Percentiles rank a stretch among this genome's conserved stretches.
These are phyloP conservation scores for Eonycteris spelaea DNA, from an alignment of 2,113 vertebrate genomes.

Conservation along the genomic window DNA sequence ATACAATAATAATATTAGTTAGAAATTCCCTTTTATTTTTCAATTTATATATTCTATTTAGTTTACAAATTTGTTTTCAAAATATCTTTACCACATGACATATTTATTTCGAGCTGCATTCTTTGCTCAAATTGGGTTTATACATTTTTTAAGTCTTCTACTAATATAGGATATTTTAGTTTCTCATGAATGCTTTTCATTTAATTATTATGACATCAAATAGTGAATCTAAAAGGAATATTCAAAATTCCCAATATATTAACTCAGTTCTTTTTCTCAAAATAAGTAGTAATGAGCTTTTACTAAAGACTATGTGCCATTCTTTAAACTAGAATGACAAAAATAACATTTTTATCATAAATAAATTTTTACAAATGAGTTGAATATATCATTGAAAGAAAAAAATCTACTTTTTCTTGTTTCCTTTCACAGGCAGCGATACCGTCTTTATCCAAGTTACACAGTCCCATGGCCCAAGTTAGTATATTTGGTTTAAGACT, in stretches of 20 bases:
- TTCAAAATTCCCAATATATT: slow-evolving; percentile 37
- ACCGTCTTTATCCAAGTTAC: slow-evolving; percentile 86
- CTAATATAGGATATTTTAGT: not conserved
- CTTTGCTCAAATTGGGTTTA: slow-evolving; percentile 8
- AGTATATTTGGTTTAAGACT: slow-evolving; percentile 83
- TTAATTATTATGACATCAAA: slow-evolving; percentile 28
- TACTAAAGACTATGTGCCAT: not conserved
- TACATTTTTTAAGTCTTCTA: slow-evolving; percentile 27
- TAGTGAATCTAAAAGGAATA: slow-evolving; percentile 34
- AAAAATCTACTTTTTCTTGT: slow-evolving; percentile 74
- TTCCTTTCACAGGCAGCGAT: slow-evolving; percentile 85
- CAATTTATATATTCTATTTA: not conserved
- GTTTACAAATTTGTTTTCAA: slow-evolving; percentile 37
- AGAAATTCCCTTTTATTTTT: slow-evolving; percentile 46
- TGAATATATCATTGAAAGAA: slow-evolving; percentile 59
- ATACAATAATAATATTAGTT: slow-evolving; percentile 5
- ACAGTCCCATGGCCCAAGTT: slow-evolving; percentile 88
- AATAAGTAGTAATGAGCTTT: slow-evolving; percentile 54
- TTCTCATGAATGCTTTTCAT: slow-evolving; percentile 39
- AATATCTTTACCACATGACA: slow-evolving; percentile 20
- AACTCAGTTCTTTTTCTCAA: slow-evolving; percentile 43
- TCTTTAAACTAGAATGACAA: slow-evolving; percentile 60
- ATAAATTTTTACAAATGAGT: slow-evolving; percentile 54
- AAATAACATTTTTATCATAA: slow-evolving; percentile 55
- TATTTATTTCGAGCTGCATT: slow-evolving; percentile 14